Base-by-base conservation (phyloP, 1,140 invertebrate genomes). In the Mya arenaria region DNA sequence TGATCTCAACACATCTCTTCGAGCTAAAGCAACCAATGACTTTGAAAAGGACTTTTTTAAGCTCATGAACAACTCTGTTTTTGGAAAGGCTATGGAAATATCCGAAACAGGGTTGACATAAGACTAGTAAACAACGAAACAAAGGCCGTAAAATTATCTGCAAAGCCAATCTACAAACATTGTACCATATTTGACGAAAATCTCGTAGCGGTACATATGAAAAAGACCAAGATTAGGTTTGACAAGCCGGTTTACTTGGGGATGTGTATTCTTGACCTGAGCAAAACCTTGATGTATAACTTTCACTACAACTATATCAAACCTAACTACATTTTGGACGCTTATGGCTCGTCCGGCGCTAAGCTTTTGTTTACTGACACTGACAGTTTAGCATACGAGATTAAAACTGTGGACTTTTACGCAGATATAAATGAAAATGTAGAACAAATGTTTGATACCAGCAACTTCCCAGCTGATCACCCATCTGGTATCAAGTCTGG, bases 51-150 rank as follows among this genome's bases (percentile, higher is more conserved):
- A 93, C 63, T 83, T 73, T 32, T 80, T 44, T 44, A 84, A 80
- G 36, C 74, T 84, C 0, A 79, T 84, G 77, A 78, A 81, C 41
- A 72, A 78, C 83, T 62, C 86, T 5, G 85, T 92, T 17, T 94
- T 93, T 87, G 93, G 94, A 8, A 78, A 73, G 34, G 69, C 74
- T 17, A 82, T 73, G 69, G 44, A 56, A 92, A 93, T 84, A 81
- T 84, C 65, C n/a, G 86, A 58, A 30, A 75, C 17, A 91, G 97
- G 97, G 75, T 77, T 91, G 13, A 58, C 87, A 41, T 90, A 91
- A 41, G 60, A 34, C 48, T 68, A 15, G 56, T 58, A 15, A 58
- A 62, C 25, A 73, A 19, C n/a, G 55, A 34, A 63, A 78, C 37
- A 72, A 62, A 48, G 13, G 23, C 19, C 10, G 74, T 63, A 25